These are phyloP conservation scores for Corydoras sp. DNA, from an alignment of 2,113 vertebrate genomes.

Conservation along the genomic window DNA sequence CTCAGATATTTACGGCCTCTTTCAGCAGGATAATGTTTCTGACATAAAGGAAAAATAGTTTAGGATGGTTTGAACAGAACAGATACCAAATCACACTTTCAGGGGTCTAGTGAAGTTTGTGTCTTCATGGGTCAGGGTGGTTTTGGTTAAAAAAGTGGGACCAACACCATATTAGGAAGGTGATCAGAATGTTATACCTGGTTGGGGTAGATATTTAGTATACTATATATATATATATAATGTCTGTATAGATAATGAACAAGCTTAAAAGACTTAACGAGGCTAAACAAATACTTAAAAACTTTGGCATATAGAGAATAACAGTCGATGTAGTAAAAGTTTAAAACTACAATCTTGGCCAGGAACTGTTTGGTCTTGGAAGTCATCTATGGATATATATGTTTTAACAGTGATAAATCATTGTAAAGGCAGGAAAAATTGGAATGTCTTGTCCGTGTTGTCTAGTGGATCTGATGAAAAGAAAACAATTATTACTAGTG, in stretches of 20 bases:
- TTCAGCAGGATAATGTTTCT: no score
- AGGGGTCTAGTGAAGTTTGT: no score
- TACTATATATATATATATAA: no score
- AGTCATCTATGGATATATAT: constrained; percentile 41
- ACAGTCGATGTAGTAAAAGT: constrained; percentile 52
- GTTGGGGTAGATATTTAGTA: no score
- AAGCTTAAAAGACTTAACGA: constrained; percentile 38
- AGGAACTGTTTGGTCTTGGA: constrained; percentile 45
- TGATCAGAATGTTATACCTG: no score
- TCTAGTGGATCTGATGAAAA: constrained; percentile 33
- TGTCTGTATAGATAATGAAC: constrained; percentile 27
- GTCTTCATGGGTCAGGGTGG: no score
- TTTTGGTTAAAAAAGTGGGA: no score
- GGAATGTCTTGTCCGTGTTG: neutral
- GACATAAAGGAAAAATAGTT: no score
- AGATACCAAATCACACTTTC: no score
- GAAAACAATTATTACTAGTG: neutral
- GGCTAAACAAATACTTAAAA: constrained; percentile 43
- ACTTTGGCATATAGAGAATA: constrained; percentile 72
- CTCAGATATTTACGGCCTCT: no score
- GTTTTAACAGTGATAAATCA: constrained; percentile 48
- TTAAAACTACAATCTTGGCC: constrained; percentile 47
- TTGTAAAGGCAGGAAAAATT: constrained; percentile 53
- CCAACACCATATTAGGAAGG: no score
- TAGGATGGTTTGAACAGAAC: no score